Conservation (phyloP, 2,113 vertebrate genomes). For the Xenopus borealis region DNA sequence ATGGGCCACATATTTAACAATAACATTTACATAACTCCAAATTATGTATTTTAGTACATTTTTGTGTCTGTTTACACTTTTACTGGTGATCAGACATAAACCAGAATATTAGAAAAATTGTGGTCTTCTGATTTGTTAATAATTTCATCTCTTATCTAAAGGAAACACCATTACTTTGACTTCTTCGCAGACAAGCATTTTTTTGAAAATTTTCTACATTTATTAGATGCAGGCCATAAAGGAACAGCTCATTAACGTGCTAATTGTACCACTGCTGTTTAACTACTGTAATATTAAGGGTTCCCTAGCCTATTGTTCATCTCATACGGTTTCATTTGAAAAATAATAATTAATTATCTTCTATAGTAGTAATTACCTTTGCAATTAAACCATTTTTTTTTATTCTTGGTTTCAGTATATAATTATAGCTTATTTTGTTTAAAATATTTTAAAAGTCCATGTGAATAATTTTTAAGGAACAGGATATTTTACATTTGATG, state of each 20-base stretch:
- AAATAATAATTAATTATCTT: slow-evolving; percentile 5
- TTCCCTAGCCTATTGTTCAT: slow-evolving; percentile 1
- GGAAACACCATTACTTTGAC: background rate
- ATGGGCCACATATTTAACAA: no score
- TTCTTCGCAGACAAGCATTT: background rate
- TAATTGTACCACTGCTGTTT: background rate
- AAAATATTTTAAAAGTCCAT: no score
- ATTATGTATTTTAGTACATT: background rate
- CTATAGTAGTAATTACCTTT: background rate
- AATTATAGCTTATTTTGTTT: background rate
- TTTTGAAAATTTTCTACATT: background rate
- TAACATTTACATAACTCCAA: background rate
- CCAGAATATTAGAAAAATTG: background rate
- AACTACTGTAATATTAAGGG: background rate
- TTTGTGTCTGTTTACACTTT: no score
- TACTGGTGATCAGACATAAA: no score
- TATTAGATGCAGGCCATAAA: background rate
- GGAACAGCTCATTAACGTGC: background rate
- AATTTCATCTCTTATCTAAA: background rate
- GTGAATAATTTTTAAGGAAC: no score
- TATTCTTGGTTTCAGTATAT: background rate
- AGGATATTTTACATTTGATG: no score
- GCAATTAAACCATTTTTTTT: background rate
- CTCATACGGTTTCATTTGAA: slow-evolving; percentile 1
- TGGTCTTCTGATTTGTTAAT: background rate